Conservation (phyloP, 2,113 vertebrate species). For the Scomber scombrus region DNA sequence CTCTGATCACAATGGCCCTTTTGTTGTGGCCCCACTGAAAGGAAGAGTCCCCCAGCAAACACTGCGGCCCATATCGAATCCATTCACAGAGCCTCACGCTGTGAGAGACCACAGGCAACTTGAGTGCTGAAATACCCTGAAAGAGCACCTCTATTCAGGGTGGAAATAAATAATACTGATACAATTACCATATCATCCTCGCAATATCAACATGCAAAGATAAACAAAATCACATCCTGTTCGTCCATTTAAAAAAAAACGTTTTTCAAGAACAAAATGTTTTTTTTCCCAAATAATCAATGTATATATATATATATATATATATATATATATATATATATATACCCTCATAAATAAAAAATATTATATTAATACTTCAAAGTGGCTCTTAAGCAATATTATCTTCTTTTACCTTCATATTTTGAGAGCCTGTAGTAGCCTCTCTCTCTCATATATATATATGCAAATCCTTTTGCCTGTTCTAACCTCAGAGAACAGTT, state of each 20-base stretch:
- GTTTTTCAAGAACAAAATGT: too few relatives aligned
- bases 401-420: too few relatives aligned
- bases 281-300: too few relatives aligned
- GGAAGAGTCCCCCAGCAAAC: slow-evolving; percentile 74
- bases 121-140: slow-evolving; percentile 41
- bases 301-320: too few relatives aligned
- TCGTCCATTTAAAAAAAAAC: background rate
- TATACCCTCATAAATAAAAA: too few relatives aligned
- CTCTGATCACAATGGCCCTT: slow-evolving; percentile 77
- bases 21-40: slow-evolving; percentile 76
- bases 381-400: too few relatives aligned
- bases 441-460: too few relatives aligned
- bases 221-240: background rate
- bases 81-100: slow-evolving; percentile 63
- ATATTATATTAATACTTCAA: too few relatives aligned
- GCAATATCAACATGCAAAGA: background rate
- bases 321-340: too few relatives aligned
- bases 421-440: too few relatives aligned
- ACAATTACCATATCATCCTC: background rate
- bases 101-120: slow-evolving; percentile 45
- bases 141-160: slow-evolving; percentile 35
- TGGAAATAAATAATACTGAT: slow-evolving; percentile 7
- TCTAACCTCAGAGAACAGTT: slow-evolving; percentile 22
- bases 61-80: slow-evolving; percentile 78
- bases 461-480: background rate